Base-by-base conservation (phyloP, 2,888 invertebrate species). In the Agonopterix subpropinquella region DNA sequence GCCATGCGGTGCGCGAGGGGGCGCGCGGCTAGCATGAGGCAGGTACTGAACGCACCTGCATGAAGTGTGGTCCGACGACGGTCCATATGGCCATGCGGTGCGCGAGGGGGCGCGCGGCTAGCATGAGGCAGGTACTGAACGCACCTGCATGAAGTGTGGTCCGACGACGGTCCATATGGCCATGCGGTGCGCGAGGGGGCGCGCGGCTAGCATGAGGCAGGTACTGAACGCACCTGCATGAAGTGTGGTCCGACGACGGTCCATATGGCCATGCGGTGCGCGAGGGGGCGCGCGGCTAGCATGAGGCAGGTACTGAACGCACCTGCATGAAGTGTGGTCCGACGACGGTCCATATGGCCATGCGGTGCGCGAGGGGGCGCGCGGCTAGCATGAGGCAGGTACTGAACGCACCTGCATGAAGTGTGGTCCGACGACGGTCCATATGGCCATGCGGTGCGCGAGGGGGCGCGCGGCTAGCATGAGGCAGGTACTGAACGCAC, bases 71-170 rank as follows among this genome's bases (percentile, higher is more conserved):
- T 0, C 97, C 96, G 0, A 96, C 94, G 0, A 97, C 94, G 9
- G 95, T 95, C 98, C 98, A 98, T 15, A 95, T 92, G 59, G 95
- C 93, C 92, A 98, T 95, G 47, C 97, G 92, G 72, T 98, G 98
- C 42, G 97, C 92, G 28, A 98, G 82, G 0, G 98, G 98, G 0
- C 98, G 78, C 0, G 96, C 95, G n/a, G n/a, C n/a, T n/a, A n/a
- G n/a, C n/a, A n/a, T n/a, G n/a, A n/a, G n/a, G n/a, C n/a, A n/a
- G n/a, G n/a, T n/a, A n/a, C n/a, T n/a, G n/a, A 18, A 36, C 36
- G n/a, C 37, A 94, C 95, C 91, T 98, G 97, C 92, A 98, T 97
- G 49, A 98, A 93, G 78, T 98, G 97, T 0, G 96, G 95, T 0
- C 97, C 96, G 0, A 96, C 94, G 0, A 97, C 94, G 9, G 95